Evolutionary conservation across 2,113 vertebrate genomes (phyloP), one percentile per base, ranked within the genome.

Genomic region (Gopherus evgoodei): DNA sequence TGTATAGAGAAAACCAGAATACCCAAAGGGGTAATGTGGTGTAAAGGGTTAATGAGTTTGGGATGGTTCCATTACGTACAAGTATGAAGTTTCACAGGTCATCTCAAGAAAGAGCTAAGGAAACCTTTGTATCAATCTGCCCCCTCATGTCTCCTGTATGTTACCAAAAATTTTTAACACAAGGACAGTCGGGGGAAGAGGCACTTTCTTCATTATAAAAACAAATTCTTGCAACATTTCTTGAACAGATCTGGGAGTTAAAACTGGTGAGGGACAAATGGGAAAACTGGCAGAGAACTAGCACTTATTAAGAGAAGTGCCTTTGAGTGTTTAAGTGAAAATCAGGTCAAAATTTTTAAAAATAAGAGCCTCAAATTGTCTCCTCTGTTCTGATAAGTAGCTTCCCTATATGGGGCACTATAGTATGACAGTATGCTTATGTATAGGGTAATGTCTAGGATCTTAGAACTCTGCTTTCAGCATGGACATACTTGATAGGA

Each of bases 331-430:
- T 94, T 79, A 81, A 16, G 35, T 69, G 93, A 90, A 96, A 97
- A 94, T 19, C 91, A 86, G 86, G 93, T 88, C 93, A 96, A 89
- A 80, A 93, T 76, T 69, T 81, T 76, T 54, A 16, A 19, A 91
- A 94, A 76, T 44, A 50, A 72, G 57, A 76, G 84, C 44, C 84
- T 87, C 0, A 0, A 5, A 31, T 14, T 84, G 0, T 53, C 53
- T 89, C 65, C 47, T 83, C 49, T 6, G 1, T 42, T 6, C 0
- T 85, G 38, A 49, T 53, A 27, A 88, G 52, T 87, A 59, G 50
- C 69, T 42, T 53, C 54, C 76, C 16, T 3, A 85, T 53, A 38
- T 50, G 72, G 42, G 38, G 24, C 24, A 42, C 11, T 38, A 38
- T 38, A 22, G n/a, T 72, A 38, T 17, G 38, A 44, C 22, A 42